Base-by-base conservation (phyloP, 2,888 invertebrate species). In the Drosophila diplacantha region DNA sequence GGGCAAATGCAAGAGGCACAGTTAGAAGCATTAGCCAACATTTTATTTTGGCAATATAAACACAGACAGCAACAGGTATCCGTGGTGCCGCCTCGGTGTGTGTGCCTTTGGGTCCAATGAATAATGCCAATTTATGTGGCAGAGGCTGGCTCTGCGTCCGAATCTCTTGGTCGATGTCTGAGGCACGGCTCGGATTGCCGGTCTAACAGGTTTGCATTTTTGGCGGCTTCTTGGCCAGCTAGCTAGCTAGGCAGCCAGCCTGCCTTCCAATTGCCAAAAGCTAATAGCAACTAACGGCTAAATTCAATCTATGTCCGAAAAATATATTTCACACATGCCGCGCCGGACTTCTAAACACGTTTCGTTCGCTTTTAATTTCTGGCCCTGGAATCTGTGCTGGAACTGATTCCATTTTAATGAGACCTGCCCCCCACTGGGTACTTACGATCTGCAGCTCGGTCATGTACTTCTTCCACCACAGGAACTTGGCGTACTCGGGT, bases 391-490 rank as follows among this genome's bases (percentile, higher is more conserved):
- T 61, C 52, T 46, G 35, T 38, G 69, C 67, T 73, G 66, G 52
- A 72, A 76, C 69, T 16, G 62, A 67, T 70, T 53, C 56, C 20
- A 65, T 35, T 66, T 67, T 72, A 69, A 72, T 73, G 58, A 51
- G 29, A 22, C 44, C 26, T 5, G n/a, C 6, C 26, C 11, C 26
- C 26, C 18, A 18, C 26, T 29, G 43, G 29, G 34, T 71, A 88
- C 90, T 90, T 91, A 96, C 96, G 91, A 97, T 95, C 91, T 97
- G 97, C 84, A 97, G 90, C 52, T 93, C 93, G n/a, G 97, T 97
- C 86, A 98, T 93, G 87, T 97, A 94, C 80, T 93, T 94, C 88
- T 97, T 98, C 97, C 97, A 97, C 93, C 96, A 96, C 68, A 97
- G 90, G 87, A 94, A 96, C 87, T 93, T 93, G 85, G 95, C 95